phyloP scores from a whole-genome alignment of 92 coral and sea anemone genomes.

The Phenganax subtilis region DNA sequence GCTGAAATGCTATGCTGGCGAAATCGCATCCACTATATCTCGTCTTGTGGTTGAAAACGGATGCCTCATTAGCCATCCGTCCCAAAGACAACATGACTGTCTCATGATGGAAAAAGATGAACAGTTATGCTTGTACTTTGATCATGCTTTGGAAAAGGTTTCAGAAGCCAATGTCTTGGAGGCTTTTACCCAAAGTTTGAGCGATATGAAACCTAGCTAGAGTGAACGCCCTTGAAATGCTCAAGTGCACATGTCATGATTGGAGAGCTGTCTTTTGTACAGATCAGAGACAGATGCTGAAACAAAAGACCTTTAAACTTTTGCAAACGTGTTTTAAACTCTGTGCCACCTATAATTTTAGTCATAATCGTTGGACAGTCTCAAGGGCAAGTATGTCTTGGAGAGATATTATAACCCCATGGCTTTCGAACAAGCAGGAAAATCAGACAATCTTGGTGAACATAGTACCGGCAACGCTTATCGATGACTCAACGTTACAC shows the following conservation, averaged over 20 bases:
- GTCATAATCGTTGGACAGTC: no score
- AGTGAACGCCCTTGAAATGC: background rate
- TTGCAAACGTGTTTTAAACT: background rate
- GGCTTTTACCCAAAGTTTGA: background rate
- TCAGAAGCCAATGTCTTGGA: background rate
- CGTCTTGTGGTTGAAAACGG: background rate
- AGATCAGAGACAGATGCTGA: background rate
- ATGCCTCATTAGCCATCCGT: background rate
- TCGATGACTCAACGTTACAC: no score
- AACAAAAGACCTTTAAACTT: background rate
- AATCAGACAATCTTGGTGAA: no score
- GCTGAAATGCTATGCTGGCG: background rate
- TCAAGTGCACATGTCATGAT: background rate
- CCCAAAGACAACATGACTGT: background rate
- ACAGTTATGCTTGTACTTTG: background rate
- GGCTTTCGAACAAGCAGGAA: no score
- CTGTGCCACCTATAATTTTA: no score
- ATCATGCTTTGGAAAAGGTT: background rate
- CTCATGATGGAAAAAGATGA: background rate
- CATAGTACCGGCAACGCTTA: no score
- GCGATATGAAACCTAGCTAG: background rate
- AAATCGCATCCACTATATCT: background rate
- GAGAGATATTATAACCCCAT: no score
- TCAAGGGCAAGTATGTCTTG: no score
- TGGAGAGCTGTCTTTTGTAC: background rate